These are phyloP conservation scores for Orgyia antiqua DNA, from an alignment of 2,888 invertebrate species.

Conservation along the genomic window DNA sequence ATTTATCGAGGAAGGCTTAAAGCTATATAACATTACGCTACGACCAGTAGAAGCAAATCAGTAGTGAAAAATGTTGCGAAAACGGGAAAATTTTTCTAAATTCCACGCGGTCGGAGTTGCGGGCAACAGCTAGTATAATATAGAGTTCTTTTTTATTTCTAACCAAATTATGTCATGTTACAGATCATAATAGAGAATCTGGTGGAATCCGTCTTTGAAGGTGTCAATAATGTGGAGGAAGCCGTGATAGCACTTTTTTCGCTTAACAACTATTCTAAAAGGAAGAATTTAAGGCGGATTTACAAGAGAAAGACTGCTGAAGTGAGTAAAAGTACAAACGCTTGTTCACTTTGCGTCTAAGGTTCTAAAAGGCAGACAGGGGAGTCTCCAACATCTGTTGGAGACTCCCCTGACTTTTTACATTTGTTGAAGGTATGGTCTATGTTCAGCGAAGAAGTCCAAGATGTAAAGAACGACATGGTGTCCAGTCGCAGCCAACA, in stretches of 20 bases:
- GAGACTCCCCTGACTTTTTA: background rate
- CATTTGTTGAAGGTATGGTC: conserved; percentile 80
- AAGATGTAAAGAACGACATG: conserved; percentile 84
- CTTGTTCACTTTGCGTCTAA: too few species aligned
- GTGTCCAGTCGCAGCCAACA: conserved; percentile 78
- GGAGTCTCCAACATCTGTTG: too few species aligned
- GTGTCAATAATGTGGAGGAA: conserved; percentile 88
- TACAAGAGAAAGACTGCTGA: conserved; percentile 83
- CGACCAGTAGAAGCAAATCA: too few species aligned
- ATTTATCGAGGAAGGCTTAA: too few species aligned
- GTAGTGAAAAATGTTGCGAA: too few species aligned
- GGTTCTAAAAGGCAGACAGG: too few species aligned
- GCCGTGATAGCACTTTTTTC: conserved; percentile 87
- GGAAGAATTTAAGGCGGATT: conserved; percentile 83
- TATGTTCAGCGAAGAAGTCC: conserved; percentile 86
- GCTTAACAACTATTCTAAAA: conserved; percentile 86
- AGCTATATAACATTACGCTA: too few species aligned
- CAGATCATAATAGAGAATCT: conserved; percentile 90
- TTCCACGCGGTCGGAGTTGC: too few species aligned
- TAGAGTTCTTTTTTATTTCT: too few species aligned
- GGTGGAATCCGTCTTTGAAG: conserved; percentile 86
- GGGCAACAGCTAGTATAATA: too few species aligned
- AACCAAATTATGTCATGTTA: too few species aligned
- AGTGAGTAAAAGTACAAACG: conserved; percentile 43
- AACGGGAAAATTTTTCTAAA: too few species aligned